Evolutionary conservation across 92 coral and sea anemone species (phyloP).

Genomic region (Porites rus): DNA sequence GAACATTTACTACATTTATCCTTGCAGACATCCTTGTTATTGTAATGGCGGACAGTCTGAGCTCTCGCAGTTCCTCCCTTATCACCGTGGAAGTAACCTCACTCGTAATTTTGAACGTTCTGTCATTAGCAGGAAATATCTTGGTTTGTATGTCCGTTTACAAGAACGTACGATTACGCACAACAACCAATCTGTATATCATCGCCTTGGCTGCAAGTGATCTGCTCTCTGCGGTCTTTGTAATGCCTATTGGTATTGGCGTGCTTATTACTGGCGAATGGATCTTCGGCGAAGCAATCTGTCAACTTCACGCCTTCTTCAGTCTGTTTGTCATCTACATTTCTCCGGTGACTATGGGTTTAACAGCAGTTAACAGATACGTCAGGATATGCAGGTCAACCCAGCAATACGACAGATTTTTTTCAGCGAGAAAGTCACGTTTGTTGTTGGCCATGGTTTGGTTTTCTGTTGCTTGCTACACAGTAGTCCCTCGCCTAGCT

Average conservation of each 20-base stretch:
- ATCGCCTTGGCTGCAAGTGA: constrained; percentile 17
- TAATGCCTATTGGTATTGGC: background rate
- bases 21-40: background rate
- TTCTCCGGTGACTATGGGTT: constrained; percentile 14
- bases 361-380: constrained; percentile 11
- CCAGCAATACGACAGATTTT: background rate
- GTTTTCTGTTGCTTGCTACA: constrained; percentile 18
- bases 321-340: constrained; percentile 22
- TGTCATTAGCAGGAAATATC: background rate
- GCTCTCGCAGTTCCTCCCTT: background rate
- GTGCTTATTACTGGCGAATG: background rate
- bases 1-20: background rate
- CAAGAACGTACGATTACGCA: constrained; percentile 11
- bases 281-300: constrained; percentile 1
- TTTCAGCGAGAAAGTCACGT: constrained; percentile 1
- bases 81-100: background rate
- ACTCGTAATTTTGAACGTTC: background rate
- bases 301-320: constrained; percentile 17
- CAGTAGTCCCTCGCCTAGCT: background rate
- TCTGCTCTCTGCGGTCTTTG: constrained; percentile 2
- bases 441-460: background rate
- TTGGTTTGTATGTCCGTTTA: background rate
- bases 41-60: background rate
- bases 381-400: background rate
- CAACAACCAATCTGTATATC: constrained; percentile 20